phyloP scores from a whole-genome alignment of 2,113 vertebrate genomes.

The Donacobius atricapilla region DNA sequence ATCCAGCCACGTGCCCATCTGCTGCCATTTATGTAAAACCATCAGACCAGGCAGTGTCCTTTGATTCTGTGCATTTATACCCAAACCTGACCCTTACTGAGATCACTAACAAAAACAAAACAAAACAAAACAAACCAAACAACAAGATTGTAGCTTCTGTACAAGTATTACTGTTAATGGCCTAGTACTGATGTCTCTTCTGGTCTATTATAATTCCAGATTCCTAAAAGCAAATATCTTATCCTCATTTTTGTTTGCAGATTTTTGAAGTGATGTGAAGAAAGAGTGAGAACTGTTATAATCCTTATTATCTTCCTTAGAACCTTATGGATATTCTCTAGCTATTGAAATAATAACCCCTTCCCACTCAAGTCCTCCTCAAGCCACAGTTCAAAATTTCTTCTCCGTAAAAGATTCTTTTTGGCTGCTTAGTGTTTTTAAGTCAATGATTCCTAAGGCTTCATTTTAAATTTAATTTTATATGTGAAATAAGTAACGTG shows the following conservation, averaged over 20 bases:
- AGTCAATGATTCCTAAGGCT: background rate
- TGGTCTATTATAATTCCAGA: background rate
- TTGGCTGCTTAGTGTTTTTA: background rate
- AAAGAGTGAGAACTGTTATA: background rate
- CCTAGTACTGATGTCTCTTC: background rate
- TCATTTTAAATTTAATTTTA: background rate
- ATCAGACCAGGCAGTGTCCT: background rate
- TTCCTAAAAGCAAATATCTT: background rate
- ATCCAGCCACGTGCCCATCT: fast-evolving
- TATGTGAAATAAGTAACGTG: background rate
- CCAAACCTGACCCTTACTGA: background rate
- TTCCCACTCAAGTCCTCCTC: background rate
- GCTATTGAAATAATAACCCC: background rate
- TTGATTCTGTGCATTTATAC: background rate
- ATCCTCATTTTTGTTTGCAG: background rate
- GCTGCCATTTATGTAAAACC: background rate
- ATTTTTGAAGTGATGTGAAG: background rate
- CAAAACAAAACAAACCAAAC: too few relatives aligned
- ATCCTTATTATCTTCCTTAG: background rate
- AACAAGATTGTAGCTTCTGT: background rate
- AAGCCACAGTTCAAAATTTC: background rate
- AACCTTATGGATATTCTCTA: background rate
- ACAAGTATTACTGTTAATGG: background rate
- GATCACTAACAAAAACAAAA: background rate
- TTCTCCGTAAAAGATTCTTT: background rate